phyloP scores from a whole-genome alignment of 2,797 vertebrate species.

The Onychomys arenicola region DNA sequence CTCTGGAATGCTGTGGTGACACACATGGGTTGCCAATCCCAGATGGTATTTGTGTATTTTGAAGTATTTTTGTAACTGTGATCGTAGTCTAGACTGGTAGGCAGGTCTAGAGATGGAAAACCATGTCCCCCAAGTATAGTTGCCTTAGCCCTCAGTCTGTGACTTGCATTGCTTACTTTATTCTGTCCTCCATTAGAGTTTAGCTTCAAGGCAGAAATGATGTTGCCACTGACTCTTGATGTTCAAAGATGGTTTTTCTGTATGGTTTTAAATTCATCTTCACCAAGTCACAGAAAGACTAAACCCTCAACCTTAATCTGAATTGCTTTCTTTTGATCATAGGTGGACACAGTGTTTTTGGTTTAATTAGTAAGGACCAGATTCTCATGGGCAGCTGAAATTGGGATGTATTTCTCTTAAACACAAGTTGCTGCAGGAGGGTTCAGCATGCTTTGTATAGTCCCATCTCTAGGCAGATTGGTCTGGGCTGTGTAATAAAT shows the following conservation, averaged over 20 bases:
- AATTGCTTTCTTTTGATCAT: neutral
- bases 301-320: neutral
- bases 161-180: neutral
- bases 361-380: neutral
- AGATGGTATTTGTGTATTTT: neutral
- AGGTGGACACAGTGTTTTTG: neutral
- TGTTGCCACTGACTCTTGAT: neutral
- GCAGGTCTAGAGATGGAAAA: neutral
- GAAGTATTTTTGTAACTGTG: neutral
- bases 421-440: neutral
- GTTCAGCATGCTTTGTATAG: neutral
- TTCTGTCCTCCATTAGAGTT: neutral
- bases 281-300: neutral
- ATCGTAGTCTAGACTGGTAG: neutral
- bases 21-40: neutral
- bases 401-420: neutral
- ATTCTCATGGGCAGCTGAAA: neutral
- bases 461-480: neutral
- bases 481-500: neutral
- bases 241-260: neutral
- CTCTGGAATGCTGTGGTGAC: neutral
- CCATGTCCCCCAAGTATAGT: rapidly evolving
- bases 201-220: neutral
- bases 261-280: neutral
- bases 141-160: neutral